A percentile compares a stretch with the other conserved stretches of the same genome.
phyloP scores from a whole-genome alignment of 2,888 invertebrate species.

The Andricus curvator region DNA sequence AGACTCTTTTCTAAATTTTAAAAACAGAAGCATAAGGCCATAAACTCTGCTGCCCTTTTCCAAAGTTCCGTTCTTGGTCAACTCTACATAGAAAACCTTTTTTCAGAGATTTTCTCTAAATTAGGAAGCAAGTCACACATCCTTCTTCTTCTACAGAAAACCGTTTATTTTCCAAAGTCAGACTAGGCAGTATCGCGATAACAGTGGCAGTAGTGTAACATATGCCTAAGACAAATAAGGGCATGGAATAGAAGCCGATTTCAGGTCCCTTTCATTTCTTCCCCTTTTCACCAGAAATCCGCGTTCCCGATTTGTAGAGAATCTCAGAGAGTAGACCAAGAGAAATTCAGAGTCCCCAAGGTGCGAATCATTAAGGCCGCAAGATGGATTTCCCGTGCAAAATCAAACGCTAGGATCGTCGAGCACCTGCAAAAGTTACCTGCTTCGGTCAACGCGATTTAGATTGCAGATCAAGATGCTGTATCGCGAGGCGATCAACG shows the following conservation, averaged over 20 bases:
- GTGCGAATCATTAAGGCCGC: conserved; percentile 32
- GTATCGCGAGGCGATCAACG: conserved; percentile 1
- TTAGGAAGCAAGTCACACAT: not conserved
- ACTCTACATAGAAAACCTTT: too few relatives aligned
- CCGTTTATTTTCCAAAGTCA: conserved; percentile 55
- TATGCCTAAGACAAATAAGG: conserved; percentile 58
- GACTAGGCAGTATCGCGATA: conserved; percentile 56
- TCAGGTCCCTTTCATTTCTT: conserved; percentile 46
- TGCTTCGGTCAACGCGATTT: conserved; percentile 25
- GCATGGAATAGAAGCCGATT: conserved; percentile 58
- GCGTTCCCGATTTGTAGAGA: conserved; percentile 33
- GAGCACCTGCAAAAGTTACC: conserved; percentile 22
- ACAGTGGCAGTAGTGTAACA: conserved; percentile 53
- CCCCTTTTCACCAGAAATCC: conserved; percentile 3
- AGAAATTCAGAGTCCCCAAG: conserved; percentile 34
- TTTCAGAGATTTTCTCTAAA: too few relatives aligned
- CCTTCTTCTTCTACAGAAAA: conserved; percentile 44
- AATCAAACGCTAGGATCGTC: not conserved
- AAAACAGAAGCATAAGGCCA: too few relatives aligned
- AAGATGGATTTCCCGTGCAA: conserved; percentile 29
- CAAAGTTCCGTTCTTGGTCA: too few relatives aligned
- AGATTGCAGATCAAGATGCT: conserved; percentile 9
- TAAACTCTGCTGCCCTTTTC: too few relatives aligned
- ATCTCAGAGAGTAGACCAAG: conserved; percentile 5
- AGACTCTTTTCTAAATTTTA: too few relatives aligned